Conservation (phyloP, 2,888 invertebrate genomes). For the Scaptomyza caliginosa region DNA sequence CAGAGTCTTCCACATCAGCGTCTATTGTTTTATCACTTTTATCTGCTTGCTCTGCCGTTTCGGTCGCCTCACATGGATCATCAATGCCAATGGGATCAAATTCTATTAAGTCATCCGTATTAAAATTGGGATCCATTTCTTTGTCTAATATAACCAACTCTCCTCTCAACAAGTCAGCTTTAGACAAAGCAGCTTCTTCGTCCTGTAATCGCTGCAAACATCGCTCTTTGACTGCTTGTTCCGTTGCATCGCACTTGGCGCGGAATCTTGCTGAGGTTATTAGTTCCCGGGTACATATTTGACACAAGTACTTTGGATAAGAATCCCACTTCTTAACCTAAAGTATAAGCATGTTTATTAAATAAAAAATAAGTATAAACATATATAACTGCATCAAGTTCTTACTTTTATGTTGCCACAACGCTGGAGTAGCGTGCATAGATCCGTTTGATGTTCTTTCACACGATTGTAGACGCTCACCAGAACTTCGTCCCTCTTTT, state of each 20-base stretch:
- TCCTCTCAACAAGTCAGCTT: neutral
- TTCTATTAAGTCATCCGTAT: conserved; percentile 31
- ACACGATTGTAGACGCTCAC: conserved; percentile 80
- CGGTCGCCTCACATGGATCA: conserved; percentile 23
- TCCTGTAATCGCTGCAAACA: neutral
- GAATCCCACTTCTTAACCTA: conserved; percentile 70
- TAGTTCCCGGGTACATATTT: conserved; percentile 81
- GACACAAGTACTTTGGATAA: conserved; percentile 80
- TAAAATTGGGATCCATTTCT: neutral
- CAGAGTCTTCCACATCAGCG: neutral
- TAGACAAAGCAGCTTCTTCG: neutral
- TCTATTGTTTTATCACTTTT: neutral
- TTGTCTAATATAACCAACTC: neutral
- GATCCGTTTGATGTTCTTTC: conserved; percentile 74
- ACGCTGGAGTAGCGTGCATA: conserved; percentile 71
- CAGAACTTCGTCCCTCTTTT: conserved; percentile 75
- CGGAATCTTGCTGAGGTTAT: conserved; percentile 80
- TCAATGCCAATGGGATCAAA: conserved; percentile 44
- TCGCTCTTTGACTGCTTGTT: conserved; percentile 51
- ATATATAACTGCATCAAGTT: neutral
- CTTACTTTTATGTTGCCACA: conserved; percentile 76
- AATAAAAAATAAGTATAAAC: no score
- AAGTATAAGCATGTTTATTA: neutral
- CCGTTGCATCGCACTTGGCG: conserved; percentile 76
- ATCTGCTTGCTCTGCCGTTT: conserved; percentile 1